phyloP scores from a whole-genome alignment of 2,888 invertebrate species.

The Caenorhabditis panamensis region DNA sequence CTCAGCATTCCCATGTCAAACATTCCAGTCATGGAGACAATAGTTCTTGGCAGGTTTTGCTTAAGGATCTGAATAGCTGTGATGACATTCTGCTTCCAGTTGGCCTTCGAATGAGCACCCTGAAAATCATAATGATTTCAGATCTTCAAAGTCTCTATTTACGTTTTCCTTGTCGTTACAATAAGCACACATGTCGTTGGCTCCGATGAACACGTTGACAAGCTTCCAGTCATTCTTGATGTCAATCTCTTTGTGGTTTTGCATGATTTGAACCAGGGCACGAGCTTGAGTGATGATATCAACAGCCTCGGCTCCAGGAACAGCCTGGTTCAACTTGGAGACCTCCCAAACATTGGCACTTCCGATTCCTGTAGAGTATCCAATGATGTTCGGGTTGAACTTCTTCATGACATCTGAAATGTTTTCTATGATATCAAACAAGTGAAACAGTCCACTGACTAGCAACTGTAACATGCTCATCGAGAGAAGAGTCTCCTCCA shows the following conservation, averaged over 20 bases:
- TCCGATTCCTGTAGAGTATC: conserved; percentile 72
- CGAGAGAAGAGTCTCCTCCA: conserved; percentile 71
- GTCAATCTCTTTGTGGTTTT: conserved; percentile 69
- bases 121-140: conserved; percentile 28
- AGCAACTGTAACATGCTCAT: conserved; percentile 72
- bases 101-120: conserved; percentile 57
- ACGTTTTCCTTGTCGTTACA: conserved; percentile 63
- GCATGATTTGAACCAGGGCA: conserved; percentile 68
- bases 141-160: background rate
- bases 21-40: conserved; percentile 75
- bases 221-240: conserved; percentile 77
- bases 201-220: conserved; percentile 77
- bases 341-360: conserved; percentile 74
- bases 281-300: conserved; percentile 71
- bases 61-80: conserved; percentile 70
- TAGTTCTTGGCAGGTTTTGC: conserved; percentile 73
- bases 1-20: conserved; percentile 74
- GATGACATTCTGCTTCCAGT: conserved; percentile 68
- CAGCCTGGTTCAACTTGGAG: conserved; percentile 70
- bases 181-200: conserved; percentile 76
- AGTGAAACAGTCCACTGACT: conserved; percentile 50
- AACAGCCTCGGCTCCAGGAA: conserved; percentile 72
- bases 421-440: background rate
- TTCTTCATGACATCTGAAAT: conserved; percentile 85
- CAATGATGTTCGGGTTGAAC: conserved; percentile 86